Evolutionary conservation across 2,888 invertebrate genomes (phyloP), one percentile per base, ranked within the genome.

Genomic region (Tridacna crocea): DNA sequence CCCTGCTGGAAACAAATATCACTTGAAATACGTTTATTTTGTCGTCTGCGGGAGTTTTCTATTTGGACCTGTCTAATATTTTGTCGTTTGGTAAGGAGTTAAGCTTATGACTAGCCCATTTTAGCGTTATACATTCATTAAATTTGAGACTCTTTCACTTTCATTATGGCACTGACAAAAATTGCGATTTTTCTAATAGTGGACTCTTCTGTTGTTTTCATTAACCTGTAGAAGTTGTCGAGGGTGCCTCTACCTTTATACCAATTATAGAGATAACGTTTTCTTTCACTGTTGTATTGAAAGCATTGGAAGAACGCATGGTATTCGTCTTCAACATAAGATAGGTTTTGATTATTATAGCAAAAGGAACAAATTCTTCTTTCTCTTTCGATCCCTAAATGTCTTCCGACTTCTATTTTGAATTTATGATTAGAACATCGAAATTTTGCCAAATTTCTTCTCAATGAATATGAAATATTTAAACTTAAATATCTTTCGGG

Each of bases 291-390:
- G 17, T 65, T 17, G 48, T 27, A 77, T 70, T 70, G 68, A 17
- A n/a, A n/a, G 46, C 70, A 77, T 17, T 47, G 22, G n/a, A 76
- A 77, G 24, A 77, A 77, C n/a, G 60, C 70, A 77, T 70, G 77
- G 70, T 70, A 70, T 47, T 77, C 77, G 26, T 70, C 77, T 47
- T 77, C 77, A 24, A 77, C 22, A 51, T 48, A 2, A 22, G 26
- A 22, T 47, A 55, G 22, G 13, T 70, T 70, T 3, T 11, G 13
- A 13, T 77, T 48, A 19, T 58, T 55, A 22, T 27, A 46, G 60
- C 77, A 70, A 47, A 46, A 77, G 46, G 19, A 8, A n/a, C 70
- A 77, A 17, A 60, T 55, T 61, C 61, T 61, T n/a, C 24, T 61
- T 61, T n/a, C 22, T 61, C 61, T 61, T 19, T 61, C 61, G 13